phyloP scores from a whole-genome alignment of 2,113 vertebrate species.

The Psittacula cyanocephala region DNA sequence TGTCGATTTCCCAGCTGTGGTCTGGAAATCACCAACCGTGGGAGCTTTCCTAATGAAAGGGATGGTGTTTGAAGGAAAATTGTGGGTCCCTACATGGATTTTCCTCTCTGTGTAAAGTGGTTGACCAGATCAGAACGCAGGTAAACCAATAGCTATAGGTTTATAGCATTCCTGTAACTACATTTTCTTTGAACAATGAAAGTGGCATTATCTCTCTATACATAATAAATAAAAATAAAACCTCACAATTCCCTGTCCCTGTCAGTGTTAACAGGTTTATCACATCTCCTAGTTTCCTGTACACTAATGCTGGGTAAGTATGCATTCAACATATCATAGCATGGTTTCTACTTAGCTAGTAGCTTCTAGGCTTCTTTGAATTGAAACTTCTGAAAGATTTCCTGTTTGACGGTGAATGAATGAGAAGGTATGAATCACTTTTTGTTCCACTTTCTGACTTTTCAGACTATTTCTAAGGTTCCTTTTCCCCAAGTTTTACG shows the following conservation, averaged over 20 bases:
- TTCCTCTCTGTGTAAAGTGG: not conserved
- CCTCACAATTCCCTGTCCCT: not conserved
- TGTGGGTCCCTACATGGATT: not conserved
- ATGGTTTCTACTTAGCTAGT: not conserved
- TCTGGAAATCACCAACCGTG: not conserved
- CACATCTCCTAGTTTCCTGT: not conserved
- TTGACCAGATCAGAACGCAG: not conserved
- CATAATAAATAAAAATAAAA: accelerated
- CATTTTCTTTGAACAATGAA: not conserved
- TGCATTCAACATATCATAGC: not conserved
- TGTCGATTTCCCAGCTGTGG: not conserved
- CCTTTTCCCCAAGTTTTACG: not conserved
- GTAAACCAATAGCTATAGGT: not conserved
- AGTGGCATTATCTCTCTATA: not conserved
- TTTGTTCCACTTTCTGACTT: not conserved
- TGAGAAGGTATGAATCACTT: not conserved
- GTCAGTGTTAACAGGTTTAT: not conserved
- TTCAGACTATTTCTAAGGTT: not conserved
- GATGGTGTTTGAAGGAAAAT: not conserved
- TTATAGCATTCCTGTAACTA: not conserved
- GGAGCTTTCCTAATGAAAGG: not conserved
- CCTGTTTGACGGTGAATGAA: not conserved
- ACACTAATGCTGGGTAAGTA: not conserved
- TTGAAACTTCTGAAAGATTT: not conserved
- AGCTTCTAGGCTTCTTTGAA: not conserved